Evolutionary conservation across 2,888 invertebrate species (phyloP), one percentile per base, ranked within the genome.

Genomic region (Hydropsyche betteni): DNA sequence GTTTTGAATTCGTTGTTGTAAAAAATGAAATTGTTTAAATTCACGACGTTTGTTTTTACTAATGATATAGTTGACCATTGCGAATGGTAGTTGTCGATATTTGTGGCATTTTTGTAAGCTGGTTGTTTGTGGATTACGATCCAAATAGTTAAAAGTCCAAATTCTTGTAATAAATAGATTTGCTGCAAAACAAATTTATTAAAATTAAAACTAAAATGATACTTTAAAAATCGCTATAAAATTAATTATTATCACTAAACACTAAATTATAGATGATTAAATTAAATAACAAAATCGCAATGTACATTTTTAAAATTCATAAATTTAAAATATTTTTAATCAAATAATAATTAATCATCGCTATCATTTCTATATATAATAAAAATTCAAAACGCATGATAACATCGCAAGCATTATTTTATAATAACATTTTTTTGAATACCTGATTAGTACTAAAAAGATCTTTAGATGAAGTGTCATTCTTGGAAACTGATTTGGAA

Each of bases 91-190:
- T 6, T 12, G 53, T 70, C 70, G 5, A 24, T 10, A 6, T 51
- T 8, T 12, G 70, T n/a, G n/a, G 53, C 24, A 33, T 70, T 70
- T 70, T 70, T 53, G n/a, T 51, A 36, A 3, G 14, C 70, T 6
- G 52, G 52, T 52, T 10, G 7, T 14, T 53, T 70, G 33, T 53
- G 7, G 6, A 53, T 33, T 6, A 87, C 83, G 0, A 83, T 84
- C 86, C 87, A 87, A 80, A 85, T 82, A 73, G 83, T 83, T 8
- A 88, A 75, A 4, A 84, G 78, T 4, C 87, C 87, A 44, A 81
- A 81, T 5, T 83, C 81, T 81, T 86, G 86, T 70, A 88, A 79
- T 0, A 84, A 82, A 55, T 84, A 83, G 0, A 87, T 80, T 87
- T 88, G 81, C 16, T 69, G 74, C 44, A 16, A 82, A 82, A 78